A percentile compares a stretch with the other conserved stretches of the same genome.
Conservation (phyloP, 2,113 vertebrate genomes). For the Bagarius yarrelli region DNA sequence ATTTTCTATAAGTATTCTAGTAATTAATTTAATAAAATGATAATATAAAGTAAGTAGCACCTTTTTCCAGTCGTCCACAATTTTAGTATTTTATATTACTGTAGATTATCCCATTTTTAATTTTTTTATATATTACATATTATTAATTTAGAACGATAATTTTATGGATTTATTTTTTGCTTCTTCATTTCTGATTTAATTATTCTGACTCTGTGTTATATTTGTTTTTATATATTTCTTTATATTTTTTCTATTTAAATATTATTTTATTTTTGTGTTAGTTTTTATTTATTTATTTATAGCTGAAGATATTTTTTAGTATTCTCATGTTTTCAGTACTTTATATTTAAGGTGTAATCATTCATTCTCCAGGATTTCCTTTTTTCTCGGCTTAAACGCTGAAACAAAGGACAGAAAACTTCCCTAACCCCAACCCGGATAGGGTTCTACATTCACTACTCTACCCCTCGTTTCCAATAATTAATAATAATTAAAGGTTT, state of each 20-base stretch:
- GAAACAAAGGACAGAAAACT: background rate
- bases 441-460: background rate
- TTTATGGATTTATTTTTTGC: background rate
- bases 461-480: background rate
- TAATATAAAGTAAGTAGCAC: no score
- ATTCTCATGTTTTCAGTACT: background rate
- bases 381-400: background rate
- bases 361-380: background rate
- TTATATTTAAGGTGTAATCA: background rate
- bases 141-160: background rate
- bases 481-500: background rate
- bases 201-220: no score
- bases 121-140: background rate
- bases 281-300: background rate
- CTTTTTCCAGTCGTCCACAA: no score
- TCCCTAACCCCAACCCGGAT: background rate
- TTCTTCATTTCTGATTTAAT: background rate
- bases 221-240: background rate
- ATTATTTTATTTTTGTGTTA: background rate
- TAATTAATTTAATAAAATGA: no score
- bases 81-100: no score
- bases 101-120: no score
- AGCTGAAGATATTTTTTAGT: background rate
- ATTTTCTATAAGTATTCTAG: no score
- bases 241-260: background rate